phyloP scores from a whole-genome alignment of 1,140 invertebrate genomes.

The Mizuhopecten yessoensis region DNA sequence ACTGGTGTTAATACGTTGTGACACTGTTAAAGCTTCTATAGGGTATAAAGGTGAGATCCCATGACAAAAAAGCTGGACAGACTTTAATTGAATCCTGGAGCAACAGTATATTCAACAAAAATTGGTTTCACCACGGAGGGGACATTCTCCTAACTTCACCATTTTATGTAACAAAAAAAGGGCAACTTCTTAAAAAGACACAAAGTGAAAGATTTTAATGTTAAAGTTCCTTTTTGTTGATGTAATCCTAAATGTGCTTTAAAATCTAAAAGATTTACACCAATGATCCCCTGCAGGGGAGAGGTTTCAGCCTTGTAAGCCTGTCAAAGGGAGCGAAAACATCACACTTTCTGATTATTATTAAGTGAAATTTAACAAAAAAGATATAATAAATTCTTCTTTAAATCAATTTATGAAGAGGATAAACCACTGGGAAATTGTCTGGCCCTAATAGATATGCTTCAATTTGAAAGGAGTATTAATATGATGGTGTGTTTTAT shows the following conservation, averaged over 20 bases:
- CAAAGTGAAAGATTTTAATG: background rate
- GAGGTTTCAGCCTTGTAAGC: background rate
- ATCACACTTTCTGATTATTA: background rate
- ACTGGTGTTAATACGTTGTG: too few species aligned
- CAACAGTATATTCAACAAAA: too few species aligned
- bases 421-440: background rate
- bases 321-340: background rate
- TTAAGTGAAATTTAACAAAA: background rate
- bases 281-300: background rate
- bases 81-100: too few species aligned
- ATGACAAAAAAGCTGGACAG: too few species aligned
- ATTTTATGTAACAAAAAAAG: background rate
- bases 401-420: background rate
- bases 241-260: background rate
- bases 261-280: background rate
- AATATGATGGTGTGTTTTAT: background rate
- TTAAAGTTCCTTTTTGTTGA: background rate
- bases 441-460: background rate
- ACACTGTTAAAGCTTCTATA: too few species aligned
- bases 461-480: background rate
- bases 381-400: background rate
- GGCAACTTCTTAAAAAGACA: background rate
- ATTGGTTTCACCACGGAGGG: too few species aligned
- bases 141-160: background rate
- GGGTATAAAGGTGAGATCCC: too few species aligned